phyloP scores from a whole-genome alignment of 1,140 invertebrate species.

The Listronotus oregonensis region DNA sequence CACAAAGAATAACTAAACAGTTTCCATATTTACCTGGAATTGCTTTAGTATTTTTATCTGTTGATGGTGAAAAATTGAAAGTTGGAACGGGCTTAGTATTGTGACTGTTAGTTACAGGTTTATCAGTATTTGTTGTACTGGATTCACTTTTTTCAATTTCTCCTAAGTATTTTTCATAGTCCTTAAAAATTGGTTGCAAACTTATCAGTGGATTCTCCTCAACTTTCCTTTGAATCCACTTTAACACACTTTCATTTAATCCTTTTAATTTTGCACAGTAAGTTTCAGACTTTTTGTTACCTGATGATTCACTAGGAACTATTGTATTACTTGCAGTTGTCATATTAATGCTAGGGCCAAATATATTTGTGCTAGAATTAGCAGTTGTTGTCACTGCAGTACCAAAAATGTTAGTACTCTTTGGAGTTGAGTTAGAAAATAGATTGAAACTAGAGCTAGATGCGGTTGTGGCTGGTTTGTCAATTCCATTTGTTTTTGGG shows the following conservation, averaged over 20 bases:
- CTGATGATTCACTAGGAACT: conserved; percentile 26
- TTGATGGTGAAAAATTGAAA: conserved; percentile 24
- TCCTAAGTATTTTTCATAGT: conserved; percentile 80
- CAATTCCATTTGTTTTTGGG: conserved; percentile 56
- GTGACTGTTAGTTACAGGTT: not conserved
- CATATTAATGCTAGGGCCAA: conserved; percentile 7
- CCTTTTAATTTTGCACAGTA: conserved; percentile 76
- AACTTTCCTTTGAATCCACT: conserved; percentile 86
- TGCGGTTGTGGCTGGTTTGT: conserved; percentile 4
- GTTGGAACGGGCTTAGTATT: not conserved
- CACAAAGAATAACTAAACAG: too few species aligned
- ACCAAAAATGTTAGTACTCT: conserved; percentile 21
- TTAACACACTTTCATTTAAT: conserved; percentile 81
- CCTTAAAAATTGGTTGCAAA: conserved; percentile 85
- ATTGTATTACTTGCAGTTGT: conserved; percentile 18
- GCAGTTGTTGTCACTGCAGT: conserved; percentile 1
- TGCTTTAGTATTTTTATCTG: conserved; percentile 38
- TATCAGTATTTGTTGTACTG: conserved; percentile 32
- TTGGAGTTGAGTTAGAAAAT: conserved; percentile 18
- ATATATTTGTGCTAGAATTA: conserved; percentile 16
- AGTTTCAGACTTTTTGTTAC: conserved; percentile 40
- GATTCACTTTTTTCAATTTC: conserved; percentile 63
- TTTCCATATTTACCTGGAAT: conserved; percentile 29
- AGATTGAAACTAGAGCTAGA: not conserved
- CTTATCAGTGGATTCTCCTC: conserved; percentile 84